These are phyloP conservation scores for Maniola hyperantus DNA, from an alignment of 2,888 invertebrate species.

Conservation along the genomic window DNA sequence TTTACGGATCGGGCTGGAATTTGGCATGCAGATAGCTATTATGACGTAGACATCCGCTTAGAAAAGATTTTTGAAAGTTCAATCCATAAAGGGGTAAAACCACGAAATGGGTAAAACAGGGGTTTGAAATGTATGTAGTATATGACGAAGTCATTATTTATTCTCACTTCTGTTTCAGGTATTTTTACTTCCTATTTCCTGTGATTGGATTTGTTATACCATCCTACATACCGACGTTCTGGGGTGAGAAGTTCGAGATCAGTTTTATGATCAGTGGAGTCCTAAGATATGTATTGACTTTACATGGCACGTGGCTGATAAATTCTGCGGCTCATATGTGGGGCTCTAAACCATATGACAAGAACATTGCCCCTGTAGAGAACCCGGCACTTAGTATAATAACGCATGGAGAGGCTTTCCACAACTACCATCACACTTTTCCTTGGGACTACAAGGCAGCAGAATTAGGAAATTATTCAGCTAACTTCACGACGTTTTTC, in stretches of 20 bases:
- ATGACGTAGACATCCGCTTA: too few species aligned
- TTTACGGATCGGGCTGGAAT: too few species aligned
- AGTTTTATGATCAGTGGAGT: conserved; percentile 86
- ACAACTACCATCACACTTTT: conserved; percentile 80
- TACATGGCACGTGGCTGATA: conserved; percentile 94
- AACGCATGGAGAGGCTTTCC: conserved; percentile 94
- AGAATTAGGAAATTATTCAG: conserved; percentile 85
- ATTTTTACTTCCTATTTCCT: conserved; percentile 89
- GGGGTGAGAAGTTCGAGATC: conserved; percentile 87
- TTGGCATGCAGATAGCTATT: too few species aligned
- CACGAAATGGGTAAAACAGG: too few species aligned
- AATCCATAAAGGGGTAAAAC: too few species aligned
- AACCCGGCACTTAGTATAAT: conserved; percentile 87
- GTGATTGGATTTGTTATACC: conserved; percentile 89
- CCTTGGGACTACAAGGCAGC: conserved; percentile 96
- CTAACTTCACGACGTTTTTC: conserved; percentile 86
- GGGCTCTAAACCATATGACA: conserved; percentile 89
- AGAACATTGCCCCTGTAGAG: conserved; percentile 89
- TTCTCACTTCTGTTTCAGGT: conserved; percentile 72
- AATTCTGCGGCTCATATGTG: conserved; percentile 94
- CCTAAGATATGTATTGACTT: conserved; percentile 88
- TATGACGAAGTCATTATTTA: too few species aligned
- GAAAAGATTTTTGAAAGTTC: too few species aligned
- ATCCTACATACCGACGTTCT: conserved; percentile 87
- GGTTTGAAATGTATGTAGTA: too few species aligned